Base-by-base conservation (phyloP, 2,888 invertebrate genomes). In the Conchocele bisecta region DNA sequence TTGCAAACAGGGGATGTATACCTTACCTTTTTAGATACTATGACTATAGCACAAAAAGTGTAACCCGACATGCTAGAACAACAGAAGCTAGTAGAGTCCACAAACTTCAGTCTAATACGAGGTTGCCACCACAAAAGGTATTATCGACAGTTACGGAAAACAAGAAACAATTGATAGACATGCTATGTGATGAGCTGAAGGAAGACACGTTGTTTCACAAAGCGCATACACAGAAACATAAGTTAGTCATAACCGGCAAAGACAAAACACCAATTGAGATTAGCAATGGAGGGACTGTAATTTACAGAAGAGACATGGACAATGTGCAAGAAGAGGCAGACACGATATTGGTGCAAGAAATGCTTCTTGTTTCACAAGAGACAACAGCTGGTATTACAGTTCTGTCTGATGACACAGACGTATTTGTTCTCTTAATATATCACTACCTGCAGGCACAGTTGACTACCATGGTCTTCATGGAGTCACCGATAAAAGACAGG, bases 271-370 rank as follows among this genome's bases (percentile, higher is more conserved):
- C 50, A 22, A 20, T 29, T 60, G 4, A 29, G 20, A 1, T 6
- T 0, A n/a, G n/a, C n/a, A 44, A 58, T 9, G 1, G 17, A 17
- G 26, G n/a, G 1, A 44, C 17, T 39, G 58, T 42, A 31, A 48
- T 35, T 17, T 6, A 35, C 20, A 3, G 51, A 6, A 15, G 2
- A 20, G 17, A 50, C n/a, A 3, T 60, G 39, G 13, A 11, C 1
- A 60, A 39, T 1, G 15, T 41, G 11, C 60, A 60, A 29, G 60
- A 50, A 39, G 50, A 60, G n/a, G 60, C 51, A n/a, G 41, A 60
- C 29, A 39, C 2, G 4, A 22, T 51, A 7, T 24, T 42, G 6
- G 46, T 26, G n/a, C 35, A 60, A 39, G 39, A 60, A 26, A 51
- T 51, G 51, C 22, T 50, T 3, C 9, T 22, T 42, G 42, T 6